Evolutionary conservation across 2,888 invertebrate species (phyloP), one percentile per base, ranked within the genome.

Genomic region (Atherix ibis): DNA sequence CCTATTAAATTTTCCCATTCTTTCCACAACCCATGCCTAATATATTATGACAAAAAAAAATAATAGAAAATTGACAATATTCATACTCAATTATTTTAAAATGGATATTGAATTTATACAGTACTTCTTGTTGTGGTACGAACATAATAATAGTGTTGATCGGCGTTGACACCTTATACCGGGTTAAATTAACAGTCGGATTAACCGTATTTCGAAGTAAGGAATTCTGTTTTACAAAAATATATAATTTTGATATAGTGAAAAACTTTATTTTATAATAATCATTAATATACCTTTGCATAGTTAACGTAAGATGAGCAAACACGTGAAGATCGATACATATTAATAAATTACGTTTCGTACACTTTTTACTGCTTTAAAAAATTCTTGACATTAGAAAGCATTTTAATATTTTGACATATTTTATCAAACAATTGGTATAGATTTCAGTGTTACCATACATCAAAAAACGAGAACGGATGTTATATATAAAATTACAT

Each of bases 111-210:
- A n/a, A n/a, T n/a, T n/a, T n/a, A n/a, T n/a, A 35, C 9, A 51
- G 49, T 62, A 83, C 91, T 73, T 98, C 95, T 70, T 99, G 98
- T 60, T 98, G 97, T 4, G 98, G 98, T 15, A 98, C 98, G 68
- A 98, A 98, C 76, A 95, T 79, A 36, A 98, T 65, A 40, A 88
- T 65, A 5, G 94, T 94, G 64, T 98, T 98, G 28, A 89, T 61
- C 1, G 92, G 91, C 6, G 81, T 81, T 13, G 71, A 69, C 6
- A 73, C 69, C 43, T 55, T 59, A 31, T 57, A 43, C 29, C 64
- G 46, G 24, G 9, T 24, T 10, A 26, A 24, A 15, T 41, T 49
- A 19, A 44, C 37, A 13, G 45, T 12, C 14, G 37, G 13, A 28
- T 17, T 13, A 26, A 13, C 9, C 8, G 17, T 31, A 4, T 18